phyloP scores from a whole-genome alignment of 2,888 invertebrate genomes.

The Athetis lepigone region DNA sequence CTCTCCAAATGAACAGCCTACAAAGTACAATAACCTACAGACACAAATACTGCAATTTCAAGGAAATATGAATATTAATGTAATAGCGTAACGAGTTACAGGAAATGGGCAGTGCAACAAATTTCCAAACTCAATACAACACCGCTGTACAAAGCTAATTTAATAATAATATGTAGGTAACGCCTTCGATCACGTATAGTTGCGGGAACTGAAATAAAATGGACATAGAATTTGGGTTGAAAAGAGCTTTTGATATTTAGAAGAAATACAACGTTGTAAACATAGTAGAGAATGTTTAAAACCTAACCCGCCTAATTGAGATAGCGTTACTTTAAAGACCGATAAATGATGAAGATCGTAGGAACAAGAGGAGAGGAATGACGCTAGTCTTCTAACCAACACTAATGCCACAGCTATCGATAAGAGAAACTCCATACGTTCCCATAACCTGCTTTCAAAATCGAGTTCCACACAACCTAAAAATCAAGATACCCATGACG shows the following conservation, averaged over 20 bases:
- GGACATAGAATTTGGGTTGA: slow-evolving; percentile 6
- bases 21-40: slow-evolving; percentile 44
- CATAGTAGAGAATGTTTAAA: not conserved
- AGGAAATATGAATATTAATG: slow-evolving; percentile 55
- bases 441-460: slow-evolving; percentile 21
- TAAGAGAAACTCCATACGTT: slow-evolving; percentile 6
- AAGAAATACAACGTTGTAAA: not conserved
- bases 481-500: slow-evolving; percentile 52
- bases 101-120: slow-evolving; percentile 51
- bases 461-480: slow-evolving; percentile 34
- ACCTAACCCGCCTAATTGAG: not conserved
- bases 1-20: slow-evolving; percentile 14
- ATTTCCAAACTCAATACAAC: slow-evolving; percentile 54
- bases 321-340: not conserved
- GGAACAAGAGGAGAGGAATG: not conserved
- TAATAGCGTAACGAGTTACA: slow-evolving; percentile 35
- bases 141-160: slow-evolving; percentile 30
- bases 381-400: not conserved
- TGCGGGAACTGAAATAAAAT: slow-evolving; percentile 32
- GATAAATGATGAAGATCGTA: not conserved
- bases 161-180: slow-evolving; percentile 52
- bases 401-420: not conserved
- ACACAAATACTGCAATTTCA: slow-evolving; percentile 39
- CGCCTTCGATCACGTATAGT: slow-evolving; percentile 24
- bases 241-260: slow-evolving; percentile 8